Conservation (phyloP, 2,113 vertebrate species). For the Neolamprologus toae region DNA sequence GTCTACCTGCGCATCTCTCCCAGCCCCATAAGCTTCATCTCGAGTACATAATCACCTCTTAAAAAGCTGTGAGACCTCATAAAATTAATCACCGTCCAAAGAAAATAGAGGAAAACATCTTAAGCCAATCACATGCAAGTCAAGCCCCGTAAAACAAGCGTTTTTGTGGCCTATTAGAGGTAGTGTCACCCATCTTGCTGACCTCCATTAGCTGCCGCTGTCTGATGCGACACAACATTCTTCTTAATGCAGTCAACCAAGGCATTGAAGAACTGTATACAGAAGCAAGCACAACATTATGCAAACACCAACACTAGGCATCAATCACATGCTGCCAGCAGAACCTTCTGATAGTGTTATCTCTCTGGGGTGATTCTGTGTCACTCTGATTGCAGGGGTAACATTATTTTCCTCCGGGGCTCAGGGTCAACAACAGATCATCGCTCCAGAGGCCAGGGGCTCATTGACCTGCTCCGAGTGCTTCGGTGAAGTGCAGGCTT, state of each 20-base stretch:
- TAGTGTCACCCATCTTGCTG: not conserved
- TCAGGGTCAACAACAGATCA: not conserved
- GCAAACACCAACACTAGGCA: not conserved
- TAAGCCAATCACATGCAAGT: not conserved
- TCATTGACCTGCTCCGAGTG: not conserved
- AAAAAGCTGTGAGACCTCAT: not conserved
- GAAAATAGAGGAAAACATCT: not conserved
- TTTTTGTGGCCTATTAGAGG: not conserved
- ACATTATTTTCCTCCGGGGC: not conserved
- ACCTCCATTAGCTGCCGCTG: not conserved
- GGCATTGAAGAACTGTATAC: not conserved
- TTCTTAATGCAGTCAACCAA: not conserved
- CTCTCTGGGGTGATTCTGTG: not conserved
- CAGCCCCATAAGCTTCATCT: not conserved
- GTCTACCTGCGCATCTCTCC: not conserved
- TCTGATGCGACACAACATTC: not conserved
- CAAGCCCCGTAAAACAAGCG: rapidly evolving
- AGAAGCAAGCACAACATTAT: not conserved
- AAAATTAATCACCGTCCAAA: not conserved
- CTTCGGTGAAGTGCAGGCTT: not conserved
- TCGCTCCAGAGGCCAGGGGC: not conserved
- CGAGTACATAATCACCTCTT: not conserved
- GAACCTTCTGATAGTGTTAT: not conserved
- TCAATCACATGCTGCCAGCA: not conserved
- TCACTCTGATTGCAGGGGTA: not conserved